A percentile compares a stretch with the other conserved stretches of the same genome.
Conservation (phyloP, 2,888 invertebrate species). For the Nephrotoma appendiculata region DNA sequence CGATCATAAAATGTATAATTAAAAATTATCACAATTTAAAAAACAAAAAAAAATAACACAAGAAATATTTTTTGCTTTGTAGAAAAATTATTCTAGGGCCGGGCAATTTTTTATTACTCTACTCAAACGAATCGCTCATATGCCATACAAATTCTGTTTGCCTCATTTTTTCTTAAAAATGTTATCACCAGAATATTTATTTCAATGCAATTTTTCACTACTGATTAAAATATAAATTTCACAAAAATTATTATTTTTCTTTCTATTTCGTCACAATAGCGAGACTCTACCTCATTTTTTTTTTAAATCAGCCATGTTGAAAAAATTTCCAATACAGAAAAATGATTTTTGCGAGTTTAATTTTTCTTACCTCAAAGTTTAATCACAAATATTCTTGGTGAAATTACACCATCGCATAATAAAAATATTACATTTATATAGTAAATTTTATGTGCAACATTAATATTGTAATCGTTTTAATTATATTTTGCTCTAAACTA, state of each 20-base stretch:
- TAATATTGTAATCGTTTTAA: conserved; percentile 1
- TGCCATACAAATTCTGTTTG: neutral
- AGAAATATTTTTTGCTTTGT: neutral
- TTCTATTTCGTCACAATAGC: conserved; percentile 18
- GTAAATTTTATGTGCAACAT: conserved; percentile 26
- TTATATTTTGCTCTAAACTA: neutral
- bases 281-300: conserved; percentile 2
- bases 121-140: neutral
- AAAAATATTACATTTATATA: conserved; percentile 33
- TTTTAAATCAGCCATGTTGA: conserved; percentile 30
- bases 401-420: conserved; percentile 39
- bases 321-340: conserved; percentile 10
- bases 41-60: neutral
- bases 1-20: neutral
- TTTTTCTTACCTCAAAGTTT: conserved; percentile 40
- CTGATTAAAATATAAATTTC: neutral
- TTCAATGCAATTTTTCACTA: neutral
- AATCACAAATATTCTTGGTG: conserved; percentile 48
- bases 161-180: neutral
- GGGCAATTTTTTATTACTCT: neutral
- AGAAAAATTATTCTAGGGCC: neutral
- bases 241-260: neutral
- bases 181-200: neutral
- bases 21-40: neutral
- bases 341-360: neutral